Percentiles rank a stretch among this genome's conserved stretches.
Evolutionary conservation across 2,888 invertebrate genomes (phyloP).

Genomic region (Nebria brevicollis): DNA sequence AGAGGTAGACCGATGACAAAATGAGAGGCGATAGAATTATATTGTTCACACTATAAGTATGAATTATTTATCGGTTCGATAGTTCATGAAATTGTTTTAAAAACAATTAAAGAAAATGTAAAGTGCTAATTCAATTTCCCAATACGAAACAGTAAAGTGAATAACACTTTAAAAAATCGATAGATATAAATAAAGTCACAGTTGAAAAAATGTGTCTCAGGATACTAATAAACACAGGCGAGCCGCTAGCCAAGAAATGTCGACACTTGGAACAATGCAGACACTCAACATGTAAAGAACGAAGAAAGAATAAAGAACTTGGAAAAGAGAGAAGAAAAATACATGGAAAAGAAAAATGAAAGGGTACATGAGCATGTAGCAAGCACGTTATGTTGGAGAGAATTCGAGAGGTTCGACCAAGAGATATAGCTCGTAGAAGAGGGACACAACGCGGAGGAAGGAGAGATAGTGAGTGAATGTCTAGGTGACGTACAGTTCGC

Average conservation of each 20-base stretch:
- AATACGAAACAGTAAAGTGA: not conserved
- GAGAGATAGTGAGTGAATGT: conserved; percentile 13
- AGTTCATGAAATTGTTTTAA: no score
- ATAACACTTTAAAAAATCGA: not conserved
- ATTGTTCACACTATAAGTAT: no score
- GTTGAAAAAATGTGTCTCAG: not conserved
- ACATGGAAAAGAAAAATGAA: not conserved
- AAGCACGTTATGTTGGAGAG: not conserved
- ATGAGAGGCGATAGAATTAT: no score
- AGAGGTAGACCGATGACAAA: no score
- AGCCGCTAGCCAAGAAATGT: conserved; percentile 35
- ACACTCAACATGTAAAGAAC: conserved; percentile 42
- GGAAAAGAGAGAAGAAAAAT: conserved; percentile 25
- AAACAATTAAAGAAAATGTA: no score
- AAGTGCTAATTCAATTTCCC: not conserved
- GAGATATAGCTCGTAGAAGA: not conserved
- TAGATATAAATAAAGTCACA: not conserved
- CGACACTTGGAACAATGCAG: conserved; percentile 40
- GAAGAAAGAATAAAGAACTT: conserved; percentile 6
- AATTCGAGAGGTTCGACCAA: conserved; percentile 1
- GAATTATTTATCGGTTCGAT: no score
- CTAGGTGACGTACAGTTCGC: conserved; percentile 44
- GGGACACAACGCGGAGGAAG: not conserved
- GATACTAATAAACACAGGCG: conserved; percentile 41
- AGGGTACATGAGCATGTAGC: not conserved